Evolutionary conservation across 2,113 vertebrate genomes (phyloP), one percentile per base, ranked within the genome.

Genomic region (Plecotus auritus): DNA sequence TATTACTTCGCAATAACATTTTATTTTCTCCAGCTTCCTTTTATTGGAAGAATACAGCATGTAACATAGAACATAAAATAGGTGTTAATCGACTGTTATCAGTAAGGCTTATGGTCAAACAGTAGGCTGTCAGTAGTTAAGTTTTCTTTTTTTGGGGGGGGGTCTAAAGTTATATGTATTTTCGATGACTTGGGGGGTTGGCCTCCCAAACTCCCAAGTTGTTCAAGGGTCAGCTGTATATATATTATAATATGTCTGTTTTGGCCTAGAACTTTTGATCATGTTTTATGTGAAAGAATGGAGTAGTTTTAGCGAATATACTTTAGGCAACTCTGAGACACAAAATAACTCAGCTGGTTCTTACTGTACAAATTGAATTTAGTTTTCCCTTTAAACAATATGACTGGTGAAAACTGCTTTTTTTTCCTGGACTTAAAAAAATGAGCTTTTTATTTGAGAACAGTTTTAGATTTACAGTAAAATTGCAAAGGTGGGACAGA

Each of bases 361-460:
- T 86, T 83, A 66, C n/a, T 90, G 90, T 61, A 84, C 32, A 94
- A 93, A 88, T 32, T 72, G 56, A 92, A 90, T 94, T 40, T 76
- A 47, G 32, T 73, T 70, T 82, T 30, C 14, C 54, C 26, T 67
- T 73, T n/a, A 54, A 37, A 82, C 93, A 82, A 47, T 37, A 94
- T 30, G 13, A 40, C n/a, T 12, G 61, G 69, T 51, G 77, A 94
- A 83, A 92, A 32, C 4, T 2, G 23, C 30, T 45, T 87, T 80
- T 86, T 22, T 5, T 37, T 51, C n/a, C 69, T 1, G 32, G 47
- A 82, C 18, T 85, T 91, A 28, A 83, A 69, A 11, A 45, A 88
- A 40, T 8, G 14, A 51, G 45, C 10, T 87, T 93, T 74, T 56
- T 54, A 88, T 74, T 61, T 73, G 45, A 91, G 49, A 74, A 70